Base-by-base conservation (phyloP, 2,888 invertebrate species). In the Malacosoma neustria region DNA sequence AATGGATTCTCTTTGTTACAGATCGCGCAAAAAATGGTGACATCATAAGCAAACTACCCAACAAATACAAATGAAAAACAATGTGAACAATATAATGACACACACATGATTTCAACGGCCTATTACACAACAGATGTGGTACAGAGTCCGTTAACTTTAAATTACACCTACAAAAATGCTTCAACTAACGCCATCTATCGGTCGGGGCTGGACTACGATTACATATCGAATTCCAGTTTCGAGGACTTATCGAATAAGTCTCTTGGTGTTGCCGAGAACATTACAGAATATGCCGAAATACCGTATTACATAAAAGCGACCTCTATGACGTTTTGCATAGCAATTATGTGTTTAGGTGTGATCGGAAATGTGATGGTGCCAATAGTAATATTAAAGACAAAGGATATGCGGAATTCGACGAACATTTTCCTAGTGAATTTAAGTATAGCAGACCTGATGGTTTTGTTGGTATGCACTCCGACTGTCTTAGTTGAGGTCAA, bases 301-400 rank as follows among this genome's bases (percentile, higher is more conserved):
- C 96, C 96, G 49, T 88, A 90, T 62, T 96, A 97, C 87, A 94
- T 97, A 72, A 90, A 94, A 51, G 92, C 92, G 37, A 93, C 94
- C 1, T 96, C 96, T 6, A 96, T 96, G 89, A 89, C 93, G 13
- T 91, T 96, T 57, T 97, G 96, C 75, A 92, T 94, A 59, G 87
- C 93, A 49, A 94, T 97, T 54, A 93, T 97, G 90, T 89, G 94
- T 61, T 86, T 97, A 51, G 97, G 97, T 29, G 93, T 96, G 45
- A 90, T 96, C 48, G 97, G 97, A 13, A 98, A 98, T 67, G 89
- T 96, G 44, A 94, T 97, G 91, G 97, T 97, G 64, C 96, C 96
- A 29, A 90, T 96, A 61, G 97, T 98, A 52, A 96, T 97, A 50
- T 88, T 95, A 62, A 93, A 93, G 71, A 95, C 95, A 35, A 95